These are phyloP conservation scores for Tribolium castaneum DNA, from an alignment of 1,140 invertebrate species.

Conservation along the genomic window DNA sequence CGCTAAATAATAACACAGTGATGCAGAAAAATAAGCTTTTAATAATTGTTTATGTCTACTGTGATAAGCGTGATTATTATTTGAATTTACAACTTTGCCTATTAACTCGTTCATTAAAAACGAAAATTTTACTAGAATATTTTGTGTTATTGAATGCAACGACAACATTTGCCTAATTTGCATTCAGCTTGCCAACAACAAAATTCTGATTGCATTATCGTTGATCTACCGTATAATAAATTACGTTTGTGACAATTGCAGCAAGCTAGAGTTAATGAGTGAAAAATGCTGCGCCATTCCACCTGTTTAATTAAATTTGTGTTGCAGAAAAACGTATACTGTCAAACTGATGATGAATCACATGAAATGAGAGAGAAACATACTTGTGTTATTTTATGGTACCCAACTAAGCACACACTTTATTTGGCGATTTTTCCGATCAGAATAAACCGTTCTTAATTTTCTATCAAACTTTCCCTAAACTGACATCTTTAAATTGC, in stretches of 20 bases:
- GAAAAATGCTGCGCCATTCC: not conserved
- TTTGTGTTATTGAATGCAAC: not conserved
- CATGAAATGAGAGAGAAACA: not conserved
- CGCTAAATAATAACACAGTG: too few relatives aligned
- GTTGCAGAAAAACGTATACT: not conserved
- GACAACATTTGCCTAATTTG: not conserved
- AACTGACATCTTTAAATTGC: not conserved
- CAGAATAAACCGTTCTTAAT: not conserved
- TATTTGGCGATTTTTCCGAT: not conserved
- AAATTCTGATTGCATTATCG: not conserved
- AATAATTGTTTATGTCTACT: too few relatives aligned
- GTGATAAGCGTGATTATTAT: too few relatives aligned
- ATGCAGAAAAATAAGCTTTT: too few relatives aligned
- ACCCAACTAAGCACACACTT: not conserved
- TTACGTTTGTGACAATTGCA: not conserved
- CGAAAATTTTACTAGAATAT: not conserved
- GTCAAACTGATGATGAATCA: slow-evolving; percentile 3
- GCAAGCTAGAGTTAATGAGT: not conserved
- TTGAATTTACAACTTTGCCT: too few relatives aligned
- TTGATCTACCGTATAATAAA: not conserved
- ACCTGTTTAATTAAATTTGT: slow-evolving; percentile 21
- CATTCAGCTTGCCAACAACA: not conserved
- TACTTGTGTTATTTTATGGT: not conserved
- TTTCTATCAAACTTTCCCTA: not conserved
- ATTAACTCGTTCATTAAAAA: too few relatives aligned